Conservation (phyloP, 2,797 vertebrate species). For the Crocidura indochinensis region DNA sequence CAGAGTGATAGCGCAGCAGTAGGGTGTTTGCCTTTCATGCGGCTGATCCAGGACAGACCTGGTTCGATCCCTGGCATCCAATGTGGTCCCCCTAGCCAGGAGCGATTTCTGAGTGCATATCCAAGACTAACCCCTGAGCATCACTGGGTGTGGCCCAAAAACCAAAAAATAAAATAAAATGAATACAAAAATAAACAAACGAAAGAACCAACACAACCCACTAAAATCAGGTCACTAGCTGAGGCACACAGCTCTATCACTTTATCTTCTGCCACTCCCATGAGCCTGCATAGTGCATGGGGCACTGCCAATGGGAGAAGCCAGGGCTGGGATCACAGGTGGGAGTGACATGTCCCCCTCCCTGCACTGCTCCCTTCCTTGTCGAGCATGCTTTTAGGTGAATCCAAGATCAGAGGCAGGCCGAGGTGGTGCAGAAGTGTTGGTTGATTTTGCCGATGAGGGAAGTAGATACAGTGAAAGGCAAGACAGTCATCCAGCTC, state of each 20-base stretch:
- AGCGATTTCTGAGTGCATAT: too few species aligned
- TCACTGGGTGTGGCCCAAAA: too few species aligned
- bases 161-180: too few species aligned
- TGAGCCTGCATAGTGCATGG: background rate
- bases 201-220: slow-evolving; percentile 56
- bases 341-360: too few species aligned
- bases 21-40: too few species aligned
- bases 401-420: background rate
- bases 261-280: background rate
- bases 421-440: rapidly evolving
- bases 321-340: background rate
- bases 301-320: background rate
- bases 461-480: too few species aligned
- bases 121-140: too few species aligned
- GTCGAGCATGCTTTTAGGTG: background rate
- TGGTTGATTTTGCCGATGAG: background rate
- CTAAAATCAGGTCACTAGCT: slow-evolving; percentile 63
- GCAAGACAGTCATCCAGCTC: too few species aligned
- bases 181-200: background rate
- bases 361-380: background rate
- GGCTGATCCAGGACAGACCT: too few species aligned
- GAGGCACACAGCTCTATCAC: slow-evolving; percentile 33
- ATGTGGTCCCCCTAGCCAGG: too few species aligned
- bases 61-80: too few species aligned
- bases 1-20: too few species aligned